Evolutionary conservation across 2,888 invertebrate species (phyloP), one percentile per base, ranked within the genome.

Genomic region (Athalia circularis): DNA sequence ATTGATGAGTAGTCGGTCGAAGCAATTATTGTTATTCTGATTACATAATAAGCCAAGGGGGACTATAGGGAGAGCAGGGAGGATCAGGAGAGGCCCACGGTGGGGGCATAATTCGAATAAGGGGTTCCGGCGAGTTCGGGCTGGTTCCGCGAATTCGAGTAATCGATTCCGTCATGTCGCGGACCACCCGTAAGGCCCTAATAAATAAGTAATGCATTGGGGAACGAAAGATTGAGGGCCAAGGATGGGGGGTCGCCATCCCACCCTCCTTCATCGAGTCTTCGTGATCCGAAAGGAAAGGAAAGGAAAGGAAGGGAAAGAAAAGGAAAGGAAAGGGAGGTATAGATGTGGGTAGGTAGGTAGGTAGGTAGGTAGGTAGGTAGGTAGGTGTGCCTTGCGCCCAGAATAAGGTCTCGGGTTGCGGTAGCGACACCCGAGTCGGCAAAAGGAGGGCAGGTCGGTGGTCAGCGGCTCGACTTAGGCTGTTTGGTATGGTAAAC

Each of bases 161-260:
- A 90, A 90, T 90, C 90, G 90, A 90, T 90, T 90, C 89, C 88
- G 87, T 89, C 90, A 90, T 90, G 90, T 90, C 90, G 89, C 88
- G 87, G 90, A 90, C 90, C 90, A 90, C 90, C 90, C 90, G 84
- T 84, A 87, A 85, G 87, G 86, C 86, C 87, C 90, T 89, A 90
- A 90, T 90, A 90, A 90, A 90, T 90, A 90, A 90, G 88, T 90
- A 89, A 90, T 89, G 89, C 88, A 86, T 87, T 86, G 88, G 62
- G 62, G 75, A 75, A 72, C 75, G 62, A 62, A 75, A 75, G 75
- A 75, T 75, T 48, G 75, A 61, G 64, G 64, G 75, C 62, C 62
- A 50, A 62, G 50, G 62, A 62, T 75, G 75, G 75, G 64, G 75
- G 72, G 72, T 72, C 72, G 72, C 72, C 61, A 62, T 62, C 75